These are phyloP conservation scores for Bombyx huttoni DNA, from an alignment of 2,888 invertebrate species.

Conservation along the genomic window DNA sequence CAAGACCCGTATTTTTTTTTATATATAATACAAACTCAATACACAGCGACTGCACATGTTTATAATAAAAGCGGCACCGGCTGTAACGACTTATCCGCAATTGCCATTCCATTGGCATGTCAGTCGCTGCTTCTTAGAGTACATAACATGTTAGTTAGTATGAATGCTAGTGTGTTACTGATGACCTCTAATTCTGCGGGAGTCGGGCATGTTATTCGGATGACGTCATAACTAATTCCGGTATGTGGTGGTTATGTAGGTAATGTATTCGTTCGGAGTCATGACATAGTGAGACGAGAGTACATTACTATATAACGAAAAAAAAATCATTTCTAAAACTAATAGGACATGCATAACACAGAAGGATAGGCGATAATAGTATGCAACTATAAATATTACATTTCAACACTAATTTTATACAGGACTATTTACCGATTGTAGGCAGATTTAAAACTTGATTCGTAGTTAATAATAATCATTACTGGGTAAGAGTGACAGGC, in stretches of 20 bases:
- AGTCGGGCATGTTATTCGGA: constrained; percentile 33
- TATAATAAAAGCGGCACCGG: too few species aligned
- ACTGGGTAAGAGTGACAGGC: too few species aligned
- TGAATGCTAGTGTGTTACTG: constrained; percentile 51
- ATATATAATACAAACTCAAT: constrained; percentile 23
- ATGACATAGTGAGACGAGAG: constrained; percentile 6
- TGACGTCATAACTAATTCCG: constrained; percentile 31
- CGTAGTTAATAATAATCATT: too few species aligned
- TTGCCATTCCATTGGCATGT: constrained; percentile 2
- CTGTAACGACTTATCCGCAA: too few species aligned
- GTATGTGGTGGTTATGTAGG: constrained; percentile 37
- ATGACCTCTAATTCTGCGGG: constrained; percentile 34
- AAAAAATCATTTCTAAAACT: neutral
- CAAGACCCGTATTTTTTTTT: constrained; percentile 46
- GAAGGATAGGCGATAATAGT: neutral
- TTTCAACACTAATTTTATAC: too few species aligned
- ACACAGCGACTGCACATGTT: constrained; percentile 32
- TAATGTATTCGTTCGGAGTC: constrained; percentile 11
- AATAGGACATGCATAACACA: neutral
- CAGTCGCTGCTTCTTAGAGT: constrained; percentile 37
- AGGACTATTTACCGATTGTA: too few species aligned
- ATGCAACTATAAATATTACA: neutral
- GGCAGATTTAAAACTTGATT: too few species aligned
- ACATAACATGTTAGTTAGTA: constrained; percentile 26
- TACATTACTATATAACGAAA: constrained; percentile 11